Base-by-base conservation (phyloP, 2,888 invertebrate genomes). In the Saturnia japonica region DNA sequence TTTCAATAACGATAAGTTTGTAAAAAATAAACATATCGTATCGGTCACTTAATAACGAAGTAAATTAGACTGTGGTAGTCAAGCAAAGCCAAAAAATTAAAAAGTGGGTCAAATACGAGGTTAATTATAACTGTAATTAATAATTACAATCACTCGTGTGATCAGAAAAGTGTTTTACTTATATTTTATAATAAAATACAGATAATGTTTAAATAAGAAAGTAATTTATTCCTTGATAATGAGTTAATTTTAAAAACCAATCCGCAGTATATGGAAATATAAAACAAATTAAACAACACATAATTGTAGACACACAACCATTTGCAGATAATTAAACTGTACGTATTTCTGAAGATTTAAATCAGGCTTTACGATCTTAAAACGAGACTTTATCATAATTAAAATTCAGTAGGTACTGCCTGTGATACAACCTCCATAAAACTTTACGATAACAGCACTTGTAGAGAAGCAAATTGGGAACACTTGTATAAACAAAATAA, bases 371-470 rank as follows among this genome's bases (percentile, higher is more conserved):
- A 78, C 75, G 75, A 74, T 73, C 74, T 74, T 76, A 76, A 75
- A 77, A 76, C 76, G 74, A 76, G 78, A 77, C 77, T 79, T 77
- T 77, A 77, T 77, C 75, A 77, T 77, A 79, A 79, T 79, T 79
- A 77, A 77, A 77, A 79, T 79, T 77, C 78, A 79, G 75, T n/a
- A n/a, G n/a, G n/a, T 75, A 79, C 76, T 76, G 74, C 77, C 74
- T 74, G 75, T 77, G 77, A 77, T 77, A 77, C 77, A 77, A 76
- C 75, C 77, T 75, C 74, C 76, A 76, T 79, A 79, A 79, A 79
- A 76, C 76, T 77, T 77, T 77, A 79, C 74, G 77, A 77, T 75
- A 76, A 73, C 76, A 74, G 73, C 74, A 75, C 73, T 74, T 76
- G 74, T 64, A 64, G 40, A 40, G 64, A 75, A 76, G 74, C 78